These are phyloP conservation scores for Mus minutoides DNA, from an alignment of 2,797 vertebrate genomes.

Conservation along the genomic window DNA sequence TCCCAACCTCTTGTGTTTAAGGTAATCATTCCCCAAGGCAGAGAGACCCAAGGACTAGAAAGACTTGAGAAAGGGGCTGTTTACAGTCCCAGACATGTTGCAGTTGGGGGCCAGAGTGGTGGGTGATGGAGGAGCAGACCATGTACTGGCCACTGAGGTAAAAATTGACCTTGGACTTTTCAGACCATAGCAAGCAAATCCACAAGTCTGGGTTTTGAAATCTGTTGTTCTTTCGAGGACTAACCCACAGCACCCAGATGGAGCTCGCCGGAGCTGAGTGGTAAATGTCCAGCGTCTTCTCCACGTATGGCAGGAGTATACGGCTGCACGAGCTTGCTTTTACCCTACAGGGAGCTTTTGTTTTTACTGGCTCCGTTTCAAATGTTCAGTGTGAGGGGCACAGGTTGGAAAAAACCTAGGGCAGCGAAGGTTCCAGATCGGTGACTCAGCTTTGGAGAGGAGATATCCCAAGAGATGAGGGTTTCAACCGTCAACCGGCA, in stretches of 20 bases:
- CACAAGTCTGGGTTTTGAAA: neutral
- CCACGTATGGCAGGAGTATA: neutral
- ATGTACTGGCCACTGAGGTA: neutral
- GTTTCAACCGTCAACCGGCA: neutral
- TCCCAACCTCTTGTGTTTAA: neutral
- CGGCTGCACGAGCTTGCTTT: neutral
- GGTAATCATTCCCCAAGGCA: neutral
- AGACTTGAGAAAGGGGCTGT: neutral
- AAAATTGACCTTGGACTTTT: neutral
- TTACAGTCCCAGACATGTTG: neutral
- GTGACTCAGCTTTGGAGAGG: neutral
- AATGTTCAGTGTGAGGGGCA: neutral
- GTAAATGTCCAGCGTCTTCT: neutral
- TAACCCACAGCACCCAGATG: neutral
- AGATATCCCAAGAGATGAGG: neutral
- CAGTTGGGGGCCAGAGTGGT: neutral
- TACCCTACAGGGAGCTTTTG: neutral
- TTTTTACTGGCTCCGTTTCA: neutral
- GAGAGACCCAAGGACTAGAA: neutral
- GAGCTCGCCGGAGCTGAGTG: neutral
- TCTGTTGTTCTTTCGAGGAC: neutral
- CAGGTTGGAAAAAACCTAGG: neutral
- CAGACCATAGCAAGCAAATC: neutral
- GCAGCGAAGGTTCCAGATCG: neutral
- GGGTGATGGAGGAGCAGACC: neutral